phyloP scores from a whole-genome alignment of 2,113 vertebrate genomes.

The Seriola quinqueradiata region DNA sequence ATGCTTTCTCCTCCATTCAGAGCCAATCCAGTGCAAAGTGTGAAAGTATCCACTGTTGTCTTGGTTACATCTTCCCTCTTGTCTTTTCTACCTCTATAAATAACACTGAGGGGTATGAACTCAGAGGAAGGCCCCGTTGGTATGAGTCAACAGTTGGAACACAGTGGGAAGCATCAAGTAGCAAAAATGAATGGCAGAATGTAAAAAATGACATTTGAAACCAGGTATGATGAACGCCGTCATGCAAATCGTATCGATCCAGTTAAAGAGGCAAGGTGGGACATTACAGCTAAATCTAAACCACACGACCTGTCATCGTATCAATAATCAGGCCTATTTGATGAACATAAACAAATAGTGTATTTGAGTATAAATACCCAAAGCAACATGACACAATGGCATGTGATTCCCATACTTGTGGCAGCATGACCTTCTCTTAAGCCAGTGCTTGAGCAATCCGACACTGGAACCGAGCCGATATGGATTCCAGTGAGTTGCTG shows the following conservation, averaged over 20 bases:
- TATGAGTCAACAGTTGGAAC: slow-evolving; percentile 79
- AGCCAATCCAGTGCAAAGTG: slow-evolving; percentile 59
- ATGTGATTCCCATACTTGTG: slow-evolving; percentile 63
- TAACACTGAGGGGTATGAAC: slow-evolving; percentile 73
- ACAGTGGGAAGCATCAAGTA: slow-evolving; percentile 59
- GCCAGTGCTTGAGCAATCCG: slow-evolving; percentile 60
- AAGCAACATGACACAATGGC: slow-evolving; percentile 35
- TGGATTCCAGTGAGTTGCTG: slow-evolving; percentile 50
- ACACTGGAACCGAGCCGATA: slow-evolving; percentile 52
- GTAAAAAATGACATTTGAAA: slow-evolving; percentile 35
- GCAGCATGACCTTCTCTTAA: slow-evolving; percentile 73
- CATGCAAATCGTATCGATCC: slow-evolving; percentile 1
- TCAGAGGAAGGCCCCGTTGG: slow-evolving; percentile 76
- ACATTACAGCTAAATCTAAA: slow-evolving; percentile 16
- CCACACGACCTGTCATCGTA: slow-evolving; percentile 11
- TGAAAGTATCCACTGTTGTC: slow-evolving; percentile 80
- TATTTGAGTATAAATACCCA: slow-evolving; percentile 28
- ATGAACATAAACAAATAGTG: slow-evolving; percentile 13
- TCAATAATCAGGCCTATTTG: slow-evolving; percentile 32
- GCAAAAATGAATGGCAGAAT: slow-evolving; percentile 56
- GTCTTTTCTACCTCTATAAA: slow-evolving; percentile 79
- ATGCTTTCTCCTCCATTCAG: slow-evolving; percentile 76
- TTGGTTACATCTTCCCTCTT: slow-evolving; percentile 79
- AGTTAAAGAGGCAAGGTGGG: slow-evolving; percentile 3
- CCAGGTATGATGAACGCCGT: not conserved